A percentile compares a stretch with the other conserved stretches of the same genome.
Conservation (phyloP, 2,113 vertebrate species). For the Bungarus multicinctus region DNA sequence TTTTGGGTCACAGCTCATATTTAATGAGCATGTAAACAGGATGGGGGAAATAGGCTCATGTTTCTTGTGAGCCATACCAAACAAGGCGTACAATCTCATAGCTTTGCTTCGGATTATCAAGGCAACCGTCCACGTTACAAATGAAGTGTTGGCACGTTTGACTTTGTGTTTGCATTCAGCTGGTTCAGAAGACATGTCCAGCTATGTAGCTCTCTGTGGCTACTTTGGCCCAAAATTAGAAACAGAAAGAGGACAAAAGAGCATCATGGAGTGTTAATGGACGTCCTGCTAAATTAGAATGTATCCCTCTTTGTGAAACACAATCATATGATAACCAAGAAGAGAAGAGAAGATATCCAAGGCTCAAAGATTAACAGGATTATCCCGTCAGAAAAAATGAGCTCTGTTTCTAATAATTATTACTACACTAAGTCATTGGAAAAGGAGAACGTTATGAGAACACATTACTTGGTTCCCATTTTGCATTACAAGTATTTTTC, state of each 20-base stretch:
- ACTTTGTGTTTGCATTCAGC: constrained; percentile 26
- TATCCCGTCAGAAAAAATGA: constrained; percentile 8
- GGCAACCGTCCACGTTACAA: constrained; percentile 48
- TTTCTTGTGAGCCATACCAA: constrained; percentile 35
- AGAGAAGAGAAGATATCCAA: not conserved
- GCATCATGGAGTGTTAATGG: constrained; percentile 15
- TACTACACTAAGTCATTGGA: too few relatives aligned
- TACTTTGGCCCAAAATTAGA: not conserved
- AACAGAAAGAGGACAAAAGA: not conserved
- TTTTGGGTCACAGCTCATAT: constrained; percentile 32
- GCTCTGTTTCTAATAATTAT: too few relatives aligned
- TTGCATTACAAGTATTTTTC: too few relatives aligned
- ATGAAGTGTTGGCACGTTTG: constrained; percentile 26
- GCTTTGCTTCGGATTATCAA: constrained; percentile 41
- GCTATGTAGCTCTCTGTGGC: constrained; percentile 16
- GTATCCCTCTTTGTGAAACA: not conserved
- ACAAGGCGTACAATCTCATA: constrained; percentile 28
- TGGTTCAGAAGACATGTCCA: not conserved
- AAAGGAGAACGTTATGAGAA: too few relatives aligned
- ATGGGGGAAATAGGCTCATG: not conserved
- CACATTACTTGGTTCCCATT: too few relatives aligned
- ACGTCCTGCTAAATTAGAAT: constrained; percentile 28
- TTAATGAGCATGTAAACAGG: constrained; percentile 39
- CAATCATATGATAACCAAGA: not conserved
- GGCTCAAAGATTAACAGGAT: not conserved